phyloP scores from a whole-genome alignment of 2,113 vertebrate genomes.

The Cottus gobio region DNA sequence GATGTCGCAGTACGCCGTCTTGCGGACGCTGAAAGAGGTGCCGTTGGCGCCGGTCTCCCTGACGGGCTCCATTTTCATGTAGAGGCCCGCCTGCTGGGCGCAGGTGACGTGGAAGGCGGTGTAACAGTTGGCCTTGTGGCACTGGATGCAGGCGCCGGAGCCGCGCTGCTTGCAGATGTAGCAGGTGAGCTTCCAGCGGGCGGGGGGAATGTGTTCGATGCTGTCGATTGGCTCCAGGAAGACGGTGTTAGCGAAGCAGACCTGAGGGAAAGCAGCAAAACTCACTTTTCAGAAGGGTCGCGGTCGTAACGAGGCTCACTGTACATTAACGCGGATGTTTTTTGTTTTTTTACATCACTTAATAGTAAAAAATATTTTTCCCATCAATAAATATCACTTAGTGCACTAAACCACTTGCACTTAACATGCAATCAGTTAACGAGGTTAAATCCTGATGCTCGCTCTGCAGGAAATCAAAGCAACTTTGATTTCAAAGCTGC shows the following conservation, averaged over 20 bases:
- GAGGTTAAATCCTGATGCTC: neutral
- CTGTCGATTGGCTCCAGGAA: conserved; percentile 99
- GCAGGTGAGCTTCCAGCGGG: conserved; percentile 98
- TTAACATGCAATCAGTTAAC: neutral
- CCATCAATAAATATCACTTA: too few species aligned
- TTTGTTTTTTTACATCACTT: too few species aligned
- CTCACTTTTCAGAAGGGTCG: neutral
- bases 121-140: conserved; percentile 99
- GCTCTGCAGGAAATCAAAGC: neutral
- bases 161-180: conserved; percentile 99
- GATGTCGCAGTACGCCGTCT: conserved; percentile 98
- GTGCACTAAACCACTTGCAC: neutral
- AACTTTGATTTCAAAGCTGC: neutral
- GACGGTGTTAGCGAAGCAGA: conserved; percentile 98
- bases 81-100: conserved; percentile 97
- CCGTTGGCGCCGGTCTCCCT: conserved; percentile 96
- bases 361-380: too few species aligned
- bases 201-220: conserved; percentile 97
- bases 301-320: neutral
- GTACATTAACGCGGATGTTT: neutral
- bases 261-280: conserved; percentile 69
- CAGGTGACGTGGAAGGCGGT: conserved; percentile 99
- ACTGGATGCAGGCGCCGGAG: conserved; percentile 97
- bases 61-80: conserved; percentile 99
- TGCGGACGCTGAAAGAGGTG: conserved; percentile 97